A percentile compares a stretch with the other conserved stretches of the same genome.
Evolutionary conservation across 2,888 invertebrate genomes (phyloP).

Genomic region (Nomada fucata): DNA sequence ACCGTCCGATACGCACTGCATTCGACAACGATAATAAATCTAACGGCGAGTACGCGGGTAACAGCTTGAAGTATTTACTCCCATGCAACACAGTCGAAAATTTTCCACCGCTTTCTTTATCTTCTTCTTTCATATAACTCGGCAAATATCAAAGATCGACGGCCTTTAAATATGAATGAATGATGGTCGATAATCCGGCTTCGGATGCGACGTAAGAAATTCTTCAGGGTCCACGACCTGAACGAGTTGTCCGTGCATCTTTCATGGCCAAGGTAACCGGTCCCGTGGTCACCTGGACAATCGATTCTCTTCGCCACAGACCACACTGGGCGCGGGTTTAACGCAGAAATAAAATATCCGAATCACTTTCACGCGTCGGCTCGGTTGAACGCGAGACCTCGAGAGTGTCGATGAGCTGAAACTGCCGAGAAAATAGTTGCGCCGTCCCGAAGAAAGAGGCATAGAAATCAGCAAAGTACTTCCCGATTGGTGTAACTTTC

Average conservation of each 20-base stretch:
- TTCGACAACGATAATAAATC: background rate
- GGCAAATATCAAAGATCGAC: background rate
- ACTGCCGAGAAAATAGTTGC: background rate
- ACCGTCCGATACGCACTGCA: background rate
- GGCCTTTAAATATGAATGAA: slow-evolving; percentile 10
- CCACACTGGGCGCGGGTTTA: slow-evolving; percentile 21
- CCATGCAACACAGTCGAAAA: background rate
- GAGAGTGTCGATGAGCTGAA: slow-evolving; percentile 16
- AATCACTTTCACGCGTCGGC: slow-evolving; percentile 68
- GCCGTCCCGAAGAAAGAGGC: slow-evolving; percentile 20
- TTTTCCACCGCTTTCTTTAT: no score
- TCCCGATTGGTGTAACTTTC: slow-evolving; percentile 65
- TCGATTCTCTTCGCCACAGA: slow-evolving; percentile 35
- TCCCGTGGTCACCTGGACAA: slow-evolving; percentile 48
- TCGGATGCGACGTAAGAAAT: slow-evolving; percentile 45
- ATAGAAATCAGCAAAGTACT: slow-evolving; percentile 32
- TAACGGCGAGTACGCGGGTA: background rate
- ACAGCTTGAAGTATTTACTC: background rate
- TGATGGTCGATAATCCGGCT: slow-evolving; percentile 11
- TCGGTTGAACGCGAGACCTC: slow-evolving; percentile 19
- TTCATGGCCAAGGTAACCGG: slow-evolving; percentile 69
- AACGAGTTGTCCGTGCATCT: slow-evolving; percentile 52
- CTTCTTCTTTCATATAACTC: no score
- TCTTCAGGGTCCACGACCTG: slow-evolving; percentile 52
- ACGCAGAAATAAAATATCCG: slow-evolving; percentile 45